These are phyloP conservation scores for Molothrus ater DNA, from an alignment of 2,797 vertebrate genomes.

Conservation along the genomic window DNA sequence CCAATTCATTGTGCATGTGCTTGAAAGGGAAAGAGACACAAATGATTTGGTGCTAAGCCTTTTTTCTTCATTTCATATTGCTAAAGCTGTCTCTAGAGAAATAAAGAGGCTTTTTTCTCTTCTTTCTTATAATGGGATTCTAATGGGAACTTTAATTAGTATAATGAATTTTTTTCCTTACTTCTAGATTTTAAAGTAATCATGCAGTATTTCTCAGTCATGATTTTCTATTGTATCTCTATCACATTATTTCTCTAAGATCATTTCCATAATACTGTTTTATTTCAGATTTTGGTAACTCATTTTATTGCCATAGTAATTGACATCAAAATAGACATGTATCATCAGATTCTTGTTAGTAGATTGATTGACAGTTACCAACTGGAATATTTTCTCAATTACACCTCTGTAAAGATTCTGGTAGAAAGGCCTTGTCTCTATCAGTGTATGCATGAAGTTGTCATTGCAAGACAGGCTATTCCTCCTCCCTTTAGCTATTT, in stretches of 20 bases:
- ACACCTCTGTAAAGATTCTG: not conserved
- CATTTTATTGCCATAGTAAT: not conserved
- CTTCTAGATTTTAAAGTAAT: conserved; percentile 42
- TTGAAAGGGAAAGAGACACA: conserved; percentile 5
- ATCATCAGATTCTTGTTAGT: not conserved
- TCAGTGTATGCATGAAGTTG: not conserved
- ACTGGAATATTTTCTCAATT: not conserved
- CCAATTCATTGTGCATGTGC: not conserved
- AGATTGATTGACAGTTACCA: not conserved
- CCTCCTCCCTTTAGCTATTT: not conserved
- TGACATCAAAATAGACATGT: not conserved
- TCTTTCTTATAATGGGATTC: conserved; percentile 54
- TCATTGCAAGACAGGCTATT: not conserved
- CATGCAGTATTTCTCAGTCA: not conserved
- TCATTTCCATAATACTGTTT: not conserved
- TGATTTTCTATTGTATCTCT: not conserved
- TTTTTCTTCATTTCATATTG: conserved; percentile 21
- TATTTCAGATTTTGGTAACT: conserved; percentile 6
- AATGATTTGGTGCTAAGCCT: not conserved
- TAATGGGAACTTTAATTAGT: conserved; percentile 68
- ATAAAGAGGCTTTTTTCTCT: conserved; percentile 45
- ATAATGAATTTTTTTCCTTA: conserved; percentile 52
- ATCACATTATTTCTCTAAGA: not conserved
- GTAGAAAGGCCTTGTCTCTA: not conserved
- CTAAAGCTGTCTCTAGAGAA: conserved; percentile 58